These are phyloP conservation scores for Oeneis ivallda DNA, from an alignment of 2,888 invertebrate species.

Conservation along the genomic window DNA sequence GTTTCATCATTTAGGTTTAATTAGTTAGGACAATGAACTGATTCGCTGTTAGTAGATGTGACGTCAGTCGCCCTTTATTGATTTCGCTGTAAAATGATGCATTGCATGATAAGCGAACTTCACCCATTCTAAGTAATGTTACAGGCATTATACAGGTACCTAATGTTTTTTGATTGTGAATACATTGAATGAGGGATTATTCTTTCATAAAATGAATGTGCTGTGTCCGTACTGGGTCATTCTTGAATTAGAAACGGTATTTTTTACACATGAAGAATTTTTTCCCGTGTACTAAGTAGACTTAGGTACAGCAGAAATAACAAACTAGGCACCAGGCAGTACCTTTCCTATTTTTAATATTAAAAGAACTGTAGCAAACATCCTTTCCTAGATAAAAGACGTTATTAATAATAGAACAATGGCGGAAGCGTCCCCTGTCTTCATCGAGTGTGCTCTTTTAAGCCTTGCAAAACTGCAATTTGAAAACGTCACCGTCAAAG, in stretches of 20 bases:
- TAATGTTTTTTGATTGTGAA: no score
- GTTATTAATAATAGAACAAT: conserved; percentile 20
- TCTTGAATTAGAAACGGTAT: no score
- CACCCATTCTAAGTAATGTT: no score
- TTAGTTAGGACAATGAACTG: background rate
- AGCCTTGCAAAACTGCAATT: conserved; percentile 17
- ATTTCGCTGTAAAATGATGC: background rate
- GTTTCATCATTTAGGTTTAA: background rate
- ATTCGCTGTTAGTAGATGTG: background rate
- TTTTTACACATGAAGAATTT: background rate
- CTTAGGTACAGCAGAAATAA: background rate
- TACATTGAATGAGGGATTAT: no score
- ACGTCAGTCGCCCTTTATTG: background rate
- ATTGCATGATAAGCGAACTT: no score
- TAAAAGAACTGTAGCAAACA: background rate
- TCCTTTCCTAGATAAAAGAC: conserved; percentile 3
- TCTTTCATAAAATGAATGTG: no score
- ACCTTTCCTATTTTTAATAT: conserved; percentile 11
- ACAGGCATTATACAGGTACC: no score
- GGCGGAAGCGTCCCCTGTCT: conserved; percentile 5
- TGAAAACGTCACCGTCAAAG: conserved; percentile 19
- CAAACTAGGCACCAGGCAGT: no score
- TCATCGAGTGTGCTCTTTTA: conserved; percentile 10
- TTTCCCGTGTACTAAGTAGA: background rate
- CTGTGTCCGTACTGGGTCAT: no score